phyloP scores from a whole-genome alignment of 2,797 vertebrate species.

The Characodon lateralis region DNA sequence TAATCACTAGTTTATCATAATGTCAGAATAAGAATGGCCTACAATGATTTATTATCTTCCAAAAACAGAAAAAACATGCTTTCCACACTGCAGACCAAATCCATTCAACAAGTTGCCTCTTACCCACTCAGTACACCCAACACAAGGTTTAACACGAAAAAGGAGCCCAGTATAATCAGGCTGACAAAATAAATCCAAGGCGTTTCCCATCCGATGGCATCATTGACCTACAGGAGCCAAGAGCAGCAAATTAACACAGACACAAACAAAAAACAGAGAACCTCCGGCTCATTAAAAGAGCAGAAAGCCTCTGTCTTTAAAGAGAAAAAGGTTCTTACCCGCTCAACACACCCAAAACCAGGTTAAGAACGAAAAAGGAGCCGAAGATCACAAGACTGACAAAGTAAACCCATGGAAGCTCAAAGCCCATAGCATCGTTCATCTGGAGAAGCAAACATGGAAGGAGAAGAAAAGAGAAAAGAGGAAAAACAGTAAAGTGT shows the following conservation, averaged over 20 bases:
- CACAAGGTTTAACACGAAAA: slow-evolving; percentile 99
- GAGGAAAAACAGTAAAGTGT: slow-evolving; percentile 34
- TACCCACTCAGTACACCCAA: slow-evolving; percentile 99
- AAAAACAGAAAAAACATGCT: slow-evolving; percentile 34
- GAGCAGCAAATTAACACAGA: slow-evolving; percentile 52
- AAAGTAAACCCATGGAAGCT: slow-evolving; percentile 99
- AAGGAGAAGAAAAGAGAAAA: slow-evolving; percentile 29
- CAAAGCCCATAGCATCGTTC: slow-evolving; percentile 99
- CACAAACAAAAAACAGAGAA: slow-evolving; percentile 38
- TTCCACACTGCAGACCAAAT: slow-evolving; percentile 57
- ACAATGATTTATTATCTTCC: slow-evolving; percentile 4
- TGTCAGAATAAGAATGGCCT: background rate
- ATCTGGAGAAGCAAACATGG: slow-evolving; percentile 82
- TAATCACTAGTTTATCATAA: background rate
- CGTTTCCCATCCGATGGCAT: slow-evolving; percentile 94
- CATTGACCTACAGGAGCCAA: slow-evolving; percentile 91
- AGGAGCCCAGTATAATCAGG: slow-evolving; percentile 98
- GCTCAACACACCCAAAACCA: slow-evolving; percentile 99
- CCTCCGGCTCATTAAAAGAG: slow-evolving; percentile 29
- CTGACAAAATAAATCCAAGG: slow-evolving; percentile 99
- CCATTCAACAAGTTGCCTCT: slow-evolving; percentile 82
- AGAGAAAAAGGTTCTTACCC: slow-evolving; percentile 93
- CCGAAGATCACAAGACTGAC: slow-evolving; percentile 99
- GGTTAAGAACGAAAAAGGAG: slow-evolving; percentile 99
- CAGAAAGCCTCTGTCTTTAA: slow-evolving; percentile 82